A percentile compares a stretch with the other conserved stretches of the same genome.
Evolutionary conservation across 2,888 invertebrate genomes (phyloP).

Genomic region (Noctua janthe): DNA sequence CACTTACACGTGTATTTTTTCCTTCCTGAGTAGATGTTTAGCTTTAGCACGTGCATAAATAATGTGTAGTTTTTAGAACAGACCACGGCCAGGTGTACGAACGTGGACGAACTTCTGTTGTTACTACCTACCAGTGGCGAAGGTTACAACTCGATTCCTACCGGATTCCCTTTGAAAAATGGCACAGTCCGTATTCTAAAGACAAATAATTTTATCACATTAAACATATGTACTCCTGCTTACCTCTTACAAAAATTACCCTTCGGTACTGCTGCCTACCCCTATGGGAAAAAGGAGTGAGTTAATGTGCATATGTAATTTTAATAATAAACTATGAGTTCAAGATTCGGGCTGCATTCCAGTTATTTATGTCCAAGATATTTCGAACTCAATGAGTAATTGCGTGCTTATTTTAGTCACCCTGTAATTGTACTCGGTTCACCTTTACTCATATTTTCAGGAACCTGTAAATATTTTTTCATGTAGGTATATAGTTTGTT

Average conservation of each 20-base stretch:
- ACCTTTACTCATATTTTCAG: constrained; percentile 2
- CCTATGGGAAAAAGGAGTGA: neutral
- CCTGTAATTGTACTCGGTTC: neutral
- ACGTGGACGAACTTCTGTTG: too few relatives aligned
- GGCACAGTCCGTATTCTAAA: too few relatives aligned
- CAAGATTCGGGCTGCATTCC: neutral
- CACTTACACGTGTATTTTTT: neutral
- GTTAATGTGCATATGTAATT: neutral
- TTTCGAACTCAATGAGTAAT: neutral
- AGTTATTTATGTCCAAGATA: constrained; percentile 29
- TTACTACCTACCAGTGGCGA: neutral
- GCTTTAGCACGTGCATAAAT: neutral
- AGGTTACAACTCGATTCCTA: too few relatives aligned
- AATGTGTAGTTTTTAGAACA: neutral
- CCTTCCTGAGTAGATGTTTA: neutral
- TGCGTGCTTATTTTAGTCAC: constrained; percentile 2
- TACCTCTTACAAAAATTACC: too few relatives aligned
- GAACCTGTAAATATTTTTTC: too few relatives aligned
- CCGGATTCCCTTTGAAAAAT: too few relatives aligned
- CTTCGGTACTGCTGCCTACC: too few relatives aligned
- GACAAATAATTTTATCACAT: too few relatives aligned
- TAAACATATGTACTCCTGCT: too few relatives aligned
- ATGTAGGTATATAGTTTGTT: too few relatives aligned
- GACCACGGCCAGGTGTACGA: neutral
- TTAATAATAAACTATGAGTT: neutral